A percentile compares a stretch with the other conserved stretches of the same genome.
These are phyloP conservation scores for Psettodes erumei DNA, from an alignment of 2,113 vertebrate species.

Conservation along the genomic window DNA sequence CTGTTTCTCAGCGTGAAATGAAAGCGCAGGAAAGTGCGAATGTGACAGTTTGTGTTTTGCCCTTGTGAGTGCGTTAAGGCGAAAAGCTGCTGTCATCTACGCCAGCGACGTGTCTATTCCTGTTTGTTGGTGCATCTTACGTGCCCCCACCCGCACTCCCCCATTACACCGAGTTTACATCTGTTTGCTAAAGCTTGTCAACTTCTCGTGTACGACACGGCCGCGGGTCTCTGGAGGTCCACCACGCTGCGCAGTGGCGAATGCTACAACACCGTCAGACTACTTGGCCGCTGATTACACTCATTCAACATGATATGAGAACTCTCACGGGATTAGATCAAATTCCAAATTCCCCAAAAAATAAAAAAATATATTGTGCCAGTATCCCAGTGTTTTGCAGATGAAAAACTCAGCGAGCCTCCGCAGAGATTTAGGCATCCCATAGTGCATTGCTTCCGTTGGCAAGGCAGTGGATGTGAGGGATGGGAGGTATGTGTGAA, in stretches of 20 bases:
- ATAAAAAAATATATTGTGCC: background rate
- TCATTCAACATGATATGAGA: conserved; percentile 25
- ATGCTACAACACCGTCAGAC: conserved; percentile 12
- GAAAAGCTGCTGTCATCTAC: conserved; percentile 5
- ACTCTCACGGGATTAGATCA: conserved; percentile 36
- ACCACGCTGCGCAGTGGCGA: background rate
- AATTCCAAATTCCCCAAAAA: background rate
- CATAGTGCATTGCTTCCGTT: conserved; percentile 8
- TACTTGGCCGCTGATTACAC: background rate
- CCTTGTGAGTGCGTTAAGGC: background rate
- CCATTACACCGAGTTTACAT: conserved; percentile 62
- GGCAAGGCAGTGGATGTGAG: conserved; percentile 18
- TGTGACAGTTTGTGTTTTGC: background rate
- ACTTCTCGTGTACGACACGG: conserved; percentile 40
- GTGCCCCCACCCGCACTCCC: conserved; percentile 25
- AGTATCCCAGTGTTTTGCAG: conserved; percentile 11
- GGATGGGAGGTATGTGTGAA: conserved; percentile 46
- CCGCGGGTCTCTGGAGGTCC: conserved; percentile 51
- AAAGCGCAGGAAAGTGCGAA: background rate
- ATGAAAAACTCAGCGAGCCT: conserved; percentile 12
- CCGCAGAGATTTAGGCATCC: conserved; percentile 18
- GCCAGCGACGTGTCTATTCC: conserved; percentile 41
- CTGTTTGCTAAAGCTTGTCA: conserved; percentile 71
- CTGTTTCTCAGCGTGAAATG: conserved; percentile 2
- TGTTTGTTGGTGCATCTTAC: conserved; percentile 20